Percentiles rank a stretch among this genome's conserved stretches.
Conservation (phyloP, 2,888 invertebrate species). For the Gari tellinella region DNA sequence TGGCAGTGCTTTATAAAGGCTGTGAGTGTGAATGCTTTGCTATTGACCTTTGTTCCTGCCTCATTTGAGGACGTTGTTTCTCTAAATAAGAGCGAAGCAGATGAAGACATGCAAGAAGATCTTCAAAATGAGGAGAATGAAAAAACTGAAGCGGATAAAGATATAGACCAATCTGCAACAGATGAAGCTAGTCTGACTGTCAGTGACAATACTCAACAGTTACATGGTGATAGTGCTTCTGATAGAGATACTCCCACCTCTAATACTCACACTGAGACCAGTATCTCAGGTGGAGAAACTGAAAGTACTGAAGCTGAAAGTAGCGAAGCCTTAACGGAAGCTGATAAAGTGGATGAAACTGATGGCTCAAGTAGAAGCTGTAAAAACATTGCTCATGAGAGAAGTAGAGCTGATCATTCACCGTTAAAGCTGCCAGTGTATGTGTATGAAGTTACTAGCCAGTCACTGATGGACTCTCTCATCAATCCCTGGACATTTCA, state of each 20-base stretch:
- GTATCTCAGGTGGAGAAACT: background rate
- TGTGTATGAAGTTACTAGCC: constrained; percentile 89
- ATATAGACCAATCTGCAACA: too few species aligned
- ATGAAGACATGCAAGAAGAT: background rate
- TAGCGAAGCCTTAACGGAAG: background rate
- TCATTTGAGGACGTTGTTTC: constrained; percentile 85
- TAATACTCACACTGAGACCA: background rate
- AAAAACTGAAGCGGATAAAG: too few species aligned
- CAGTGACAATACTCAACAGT: background rate
- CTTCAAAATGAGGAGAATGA: too few species aligned
- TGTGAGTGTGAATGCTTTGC: constrained; percentile 87
- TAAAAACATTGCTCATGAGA: too few species aligned
- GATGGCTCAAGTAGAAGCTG: too few species aligned
- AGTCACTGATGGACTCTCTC: constrained; percentile 85
- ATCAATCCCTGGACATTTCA: constrained; percentile 76
- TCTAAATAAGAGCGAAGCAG: constrained; percentile 59
- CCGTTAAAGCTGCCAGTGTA: constrained; percentile 86
- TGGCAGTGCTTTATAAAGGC: constrained; percentile 90
- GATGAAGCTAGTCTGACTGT: background rate
- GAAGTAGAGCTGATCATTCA: too few species aligned
- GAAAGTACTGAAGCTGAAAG: background rate
- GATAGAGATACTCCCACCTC: background rate
- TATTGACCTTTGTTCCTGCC: constrained; percentile 89
- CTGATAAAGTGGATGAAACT: too few species aligned
- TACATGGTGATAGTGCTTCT: too few species aligned